Base-by-base conservation (phyloP, 2,113 vertebrate genomes). In the Leuciscus idus region DNA sequence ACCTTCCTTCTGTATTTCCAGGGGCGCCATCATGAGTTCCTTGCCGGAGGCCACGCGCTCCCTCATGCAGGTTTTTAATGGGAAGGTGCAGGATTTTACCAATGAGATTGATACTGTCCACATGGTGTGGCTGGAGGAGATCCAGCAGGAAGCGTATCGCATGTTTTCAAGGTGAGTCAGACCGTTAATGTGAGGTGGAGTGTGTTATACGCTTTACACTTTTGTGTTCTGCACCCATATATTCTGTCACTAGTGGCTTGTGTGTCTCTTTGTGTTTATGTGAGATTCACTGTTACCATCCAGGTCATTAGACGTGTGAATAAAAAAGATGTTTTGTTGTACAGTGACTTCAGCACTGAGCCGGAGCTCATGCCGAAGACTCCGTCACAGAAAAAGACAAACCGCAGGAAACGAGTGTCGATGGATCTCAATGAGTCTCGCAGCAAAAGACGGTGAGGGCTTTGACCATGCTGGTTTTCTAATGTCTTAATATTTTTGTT, bases 301-400 rank as follows among this genome's bases (percentile, higher is more conserved):
- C 21, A n/a, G 68, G 50, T 19, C 30, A 23, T 33, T 2, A 30
- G 75, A 30, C 13, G 2, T 33, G 4, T 21, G 33, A 0, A 55
- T 55, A 5, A 77, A 12, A 4, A 26, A 28, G 0, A 28, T 12
- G 3, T 55, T 28, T 62, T 87, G 59, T 68, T 3, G 89, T 61
- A 43, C 88, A 98, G 97, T 81, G 94, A 96, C 52, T 97, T 95
- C 89, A 96, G 86, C 86, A 94, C 95, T 1, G 96, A 98, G 86
- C 97, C 96, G 0, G 95, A 98, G 88, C 90, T 99, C 19, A 98
- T 99, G 97, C 98, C 98, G 30, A 99, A 98, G 92, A 99, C 98
- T 0, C 97, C 98, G 1, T 98, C 98, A 74, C 97, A 99, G 91
- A 99, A 97, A 87, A 98, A 93, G 88, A 95, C 94, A 11, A 94